These are phyloP conservation scores for Enteromius anoplus DNA, from an alignment of 2,797 vertebrate species.

Conservation along the genomic window DNA sequence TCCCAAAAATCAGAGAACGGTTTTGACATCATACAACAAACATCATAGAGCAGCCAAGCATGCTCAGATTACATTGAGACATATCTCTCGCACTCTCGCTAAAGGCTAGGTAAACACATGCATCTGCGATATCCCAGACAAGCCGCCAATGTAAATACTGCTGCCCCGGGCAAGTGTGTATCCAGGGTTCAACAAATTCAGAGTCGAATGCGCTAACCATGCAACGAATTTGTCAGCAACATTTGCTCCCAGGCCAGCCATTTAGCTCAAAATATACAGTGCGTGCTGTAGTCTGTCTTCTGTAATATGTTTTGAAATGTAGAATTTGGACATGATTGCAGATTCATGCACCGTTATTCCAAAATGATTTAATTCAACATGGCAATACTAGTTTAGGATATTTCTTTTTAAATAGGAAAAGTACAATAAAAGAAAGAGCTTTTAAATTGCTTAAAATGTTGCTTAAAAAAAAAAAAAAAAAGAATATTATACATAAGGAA, in stretches of 20 bases:
- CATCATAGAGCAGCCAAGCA: slow-evolving; percentile 12
- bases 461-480: no score
- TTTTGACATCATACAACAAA: slow-evolving; percentile 31
- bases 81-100: neutral
- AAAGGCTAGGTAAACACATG: slow-evolving; percentile 28
- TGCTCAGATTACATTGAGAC: slow-evolving; percentile 32
- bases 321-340: neutral
- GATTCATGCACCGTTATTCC: neutral
- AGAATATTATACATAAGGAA: no score
- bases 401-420: neutral
- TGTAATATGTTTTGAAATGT: neutral
- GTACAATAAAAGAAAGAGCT: neutral
- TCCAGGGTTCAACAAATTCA: slow-evolving; percentile 29
- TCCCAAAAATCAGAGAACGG: slow-evolving; percentile 37
- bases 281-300: neutral
- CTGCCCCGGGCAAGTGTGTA: slow-evolving; percentile 1
- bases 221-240: slow-evolving; percentile 15
- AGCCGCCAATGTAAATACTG: slow-evolving; percentile 27
- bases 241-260: neutral
- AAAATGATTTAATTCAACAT: neutral
- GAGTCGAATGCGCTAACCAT: neutral
- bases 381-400: neutral
- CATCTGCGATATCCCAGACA: slow-evolving; percentile 12
- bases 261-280: slow-evolving; percentile 2
- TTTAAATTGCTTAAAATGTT: neutral